Percentiles rank a stretch among this genome's conserved stretches.
These are phyloP conservation scores for Tetragnatha montana DNA, from an alignment of 2,888 invertebrate genomes.

Conservation along the genomic window DNA sequence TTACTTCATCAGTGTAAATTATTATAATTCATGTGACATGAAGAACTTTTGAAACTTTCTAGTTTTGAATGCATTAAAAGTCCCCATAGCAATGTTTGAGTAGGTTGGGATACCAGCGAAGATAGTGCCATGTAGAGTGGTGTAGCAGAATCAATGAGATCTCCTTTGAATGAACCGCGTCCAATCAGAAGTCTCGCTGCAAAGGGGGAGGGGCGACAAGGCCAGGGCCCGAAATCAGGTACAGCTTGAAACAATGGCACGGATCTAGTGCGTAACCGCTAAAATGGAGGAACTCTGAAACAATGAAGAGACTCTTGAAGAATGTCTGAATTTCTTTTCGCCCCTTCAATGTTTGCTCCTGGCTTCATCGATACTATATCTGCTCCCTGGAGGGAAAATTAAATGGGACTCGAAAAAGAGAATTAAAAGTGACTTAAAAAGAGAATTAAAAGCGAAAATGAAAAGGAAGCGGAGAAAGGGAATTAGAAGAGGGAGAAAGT, in stretches of 20 bases:
- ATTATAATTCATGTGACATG: too few species aligned
- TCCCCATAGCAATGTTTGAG: not conserved
- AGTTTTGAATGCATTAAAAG: too few species aligned
- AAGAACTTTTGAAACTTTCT: too few species aligned
- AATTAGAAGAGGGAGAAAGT: slow-evolving; percentile 44
- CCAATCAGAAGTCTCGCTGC: slow-evolving; percentile 57
- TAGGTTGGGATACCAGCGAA: not conserved
- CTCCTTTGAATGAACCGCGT: slow-evolving; percentile 54
- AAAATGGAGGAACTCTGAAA: slow-evolving; percentile 58
- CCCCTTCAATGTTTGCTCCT: slow-evolving; percentile 47
- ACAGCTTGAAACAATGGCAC: slow-evolving; percentile 61
- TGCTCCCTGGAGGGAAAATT: slow-evolving; percentile 54
- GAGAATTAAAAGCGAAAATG: not conserved
- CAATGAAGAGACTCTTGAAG: slow-evolving; percentile 50
- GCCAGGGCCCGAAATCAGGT: slow-evolving; percentile 49
- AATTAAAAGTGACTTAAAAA: slow-evolving; percentile 4
- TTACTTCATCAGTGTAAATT: too few species aligned
- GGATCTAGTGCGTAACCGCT: slow-evolving; percentile 52
- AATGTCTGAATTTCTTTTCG: slow-evolving; percentile 47
- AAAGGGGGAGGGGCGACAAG: slow-evolving; percentile 44
- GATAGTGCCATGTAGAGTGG: not conserved
- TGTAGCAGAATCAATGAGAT: too few species aligned
- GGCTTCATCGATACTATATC: slow-evolving; percentile 64
- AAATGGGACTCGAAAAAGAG: slow-evolving; percentile 26
- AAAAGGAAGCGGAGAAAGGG: slow-evolving; percentile 40